phyloP scores from a whole-genome alignment of 1,140 invertebrate species.

The Drosophila truncata region DNA sequence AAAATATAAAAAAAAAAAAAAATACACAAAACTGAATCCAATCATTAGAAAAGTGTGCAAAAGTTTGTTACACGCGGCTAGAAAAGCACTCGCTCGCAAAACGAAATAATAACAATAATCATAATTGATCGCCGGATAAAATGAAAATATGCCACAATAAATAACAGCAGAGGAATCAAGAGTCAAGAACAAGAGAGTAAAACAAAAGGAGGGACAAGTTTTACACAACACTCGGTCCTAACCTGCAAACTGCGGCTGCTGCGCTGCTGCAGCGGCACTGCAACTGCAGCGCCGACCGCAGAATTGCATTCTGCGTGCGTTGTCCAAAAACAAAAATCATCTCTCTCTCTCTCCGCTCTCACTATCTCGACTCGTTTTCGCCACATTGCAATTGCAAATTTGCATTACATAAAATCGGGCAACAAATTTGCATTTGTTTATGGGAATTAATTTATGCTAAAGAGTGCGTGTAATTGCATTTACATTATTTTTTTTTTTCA shows the following conservation, averaged over 20 bases:
- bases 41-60: conserved; percentile 68
- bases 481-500: conserved; percentile 8
- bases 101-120: conserved; percentile 36
- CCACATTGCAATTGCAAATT: conserved; percentile 64
- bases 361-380: conserved; percentile 44
- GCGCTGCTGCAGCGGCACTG: conserved; percentile 38
- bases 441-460: conserved; percentile 44
- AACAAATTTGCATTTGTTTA: conserved; percentile 70
- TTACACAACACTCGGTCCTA: conserved; percentile 82
- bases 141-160: conserved; percentile 17
- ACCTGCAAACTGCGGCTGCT: conserved; percentile 69
- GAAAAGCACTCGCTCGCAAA: conserved; percentile 36
- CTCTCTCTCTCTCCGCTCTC: conserved; percentile 27
- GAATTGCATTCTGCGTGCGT: conserved; percentile 66
- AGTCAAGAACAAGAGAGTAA: conserved; percentile 48
- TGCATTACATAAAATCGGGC: conserved; percentile 76
- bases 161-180: conserved; percentile 14
- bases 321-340: conserved; percentile 40
- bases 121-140: conserved; percentile 22
- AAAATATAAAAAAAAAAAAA: background rate
- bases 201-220: conserved; percentile 54
- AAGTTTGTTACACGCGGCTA: conserved; percentile 75
- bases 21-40: conserved; percentile 29
- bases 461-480: conserved; percentile 43
- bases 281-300: conserved; percentile 41